Evolutionary conservation across 2,113 vertebrate species (phyloP), one percentile per base, ranked within the genome.

Genomic region (Mesitornis unicolor): DNA sequence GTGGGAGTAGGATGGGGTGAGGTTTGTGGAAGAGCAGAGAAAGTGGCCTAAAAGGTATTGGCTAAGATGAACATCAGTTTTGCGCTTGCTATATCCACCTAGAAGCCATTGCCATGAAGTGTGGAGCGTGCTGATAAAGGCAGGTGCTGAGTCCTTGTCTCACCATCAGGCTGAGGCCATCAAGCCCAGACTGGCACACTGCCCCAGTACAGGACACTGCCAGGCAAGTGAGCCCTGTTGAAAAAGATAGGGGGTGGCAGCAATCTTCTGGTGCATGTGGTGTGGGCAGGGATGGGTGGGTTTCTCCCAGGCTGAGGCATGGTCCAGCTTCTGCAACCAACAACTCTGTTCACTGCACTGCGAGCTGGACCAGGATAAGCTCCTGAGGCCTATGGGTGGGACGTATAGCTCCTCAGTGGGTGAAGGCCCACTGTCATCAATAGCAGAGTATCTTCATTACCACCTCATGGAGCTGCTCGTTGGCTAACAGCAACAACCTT

Each of bases 281-380:
- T 9, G 6, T 28, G 5, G 3, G 29, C 43, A 63, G 74, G 43
- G 48, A 35, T 1, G 5, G 22, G 45, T 2, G 36, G 40, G 31
- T 43, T 63, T 42, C 31, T 45, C 26, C 65, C 40, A 40, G 21
- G 7, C 43, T 16, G 40, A 38, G 61, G 21, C 22, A 6, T 2
- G 56, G 21, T 33, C 48, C 57, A 14, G 33, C 43, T 51, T 33
- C 84, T 56, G 3, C 48, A 75, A 65, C 78, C 38, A 11, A 0
- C 4, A 16, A 1, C 11, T 61, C 25, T 2, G 0, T 1, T 42
- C 43, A 8, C 21, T 64, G 5, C 26, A 2, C 28, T 31, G 35
- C 0, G 4, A 40, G 51, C 48, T 86, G 79, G 43, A 31, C 12
- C 16, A 3, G 13, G n/a, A 5, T 13, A 57, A 84, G 53, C 61